Evolutionary conservation across 2,113 vertebrate genomes (phyloP).

Genomic region (Grammomys dolichurus): DNA sequence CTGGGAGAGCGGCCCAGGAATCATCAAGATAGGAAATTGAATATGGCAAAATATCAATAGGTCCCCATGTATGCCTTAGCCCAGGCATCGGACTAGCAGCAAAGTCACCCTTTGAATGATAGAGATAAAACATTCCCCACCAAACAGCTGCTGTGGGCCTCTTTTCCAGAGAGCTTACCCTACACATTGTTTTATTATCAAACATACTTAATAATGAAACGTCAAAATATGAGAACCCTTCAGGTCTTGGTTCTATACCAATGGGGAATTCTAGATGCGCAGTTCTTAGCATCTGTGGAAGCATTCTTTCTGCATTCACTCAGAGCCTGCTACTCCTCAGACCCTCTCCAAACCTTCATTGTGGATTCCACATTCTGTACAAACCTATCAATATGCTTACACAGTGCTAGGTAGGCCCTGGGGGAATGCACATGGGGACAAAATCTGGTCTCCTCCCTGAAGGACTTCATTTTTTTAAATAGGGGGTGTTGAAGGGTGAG

Average conservation of each 20-base stretch:
- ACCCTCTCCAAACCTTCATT: neutral
- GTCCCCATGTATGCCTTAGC: neutral
- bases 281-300: neutral
- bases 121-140: neutral
- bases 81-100: neutral
- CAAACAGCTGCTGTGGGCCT: neutral
- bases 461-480: neutral
- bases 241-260: neutral
- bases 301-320: neutral
- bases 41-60: slow-evolving; percentile 39
- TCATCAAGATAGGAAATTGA: slow-evolving; percentile 65
- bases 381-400: neutral
- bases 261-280: neutral
- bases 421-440: neutral
- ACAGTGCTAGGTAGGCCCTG: neutral
- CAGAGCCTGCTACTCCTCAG: neutral
- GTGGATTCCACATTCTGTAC: neutral
- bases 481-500: neutral
- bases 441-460: neutral
- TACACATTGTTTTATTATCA: neutral
- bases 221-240: neutral
- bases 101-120: neutral
- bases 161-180: slow-evolving; percentile 9
- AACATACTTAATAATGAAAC: neutral
- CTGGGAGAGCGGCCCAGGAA: slow-evolving; percentile 30